These are phyloP conservation scores for Neoitamus cyanurus DNA, from an alignment of 2,888 invertebrate species.

Conservation along the genomic window DNA sequence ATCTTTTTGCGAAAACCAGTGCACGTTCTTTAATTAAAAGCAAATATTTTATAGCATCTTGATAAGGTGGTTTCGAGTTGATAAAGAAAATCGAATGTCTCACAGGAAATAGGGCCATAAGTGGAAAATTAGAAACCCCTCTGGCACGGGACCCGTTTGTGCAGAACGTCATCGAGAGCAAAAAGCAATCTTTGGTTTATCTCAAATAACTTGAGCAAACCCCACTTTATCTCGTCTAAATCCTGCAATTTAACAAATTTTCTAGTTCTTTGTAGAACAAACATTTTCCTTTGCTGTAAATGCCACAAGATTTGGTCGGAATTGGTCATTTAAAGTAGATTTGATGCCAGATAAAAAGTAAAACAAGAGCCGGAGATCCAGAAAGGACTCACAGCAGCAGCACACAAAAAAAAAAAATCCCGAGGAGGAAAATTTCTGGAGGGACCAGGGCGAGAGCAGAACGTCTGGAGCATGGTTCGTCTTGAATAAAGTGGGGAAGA, in stretches of 20 bases:
- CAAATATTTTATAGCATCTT: slow-evolving; percentile 43
- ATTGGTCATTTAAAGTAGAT: slow-evolving; percentile 55
- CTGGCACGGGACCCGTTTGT: slow-evolving; percentile 21
- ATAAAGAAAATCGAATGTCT: slow-evolving; percentile 43
- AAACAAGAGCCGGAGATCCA: slow-evolving; percentile 45
- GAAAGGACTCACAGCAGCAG: slow-evolving; percentile 24
- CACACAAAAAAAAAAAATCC: slow-evolving; percentile 18
- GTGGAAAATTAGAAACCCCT: slow-evolving; percentile 46
- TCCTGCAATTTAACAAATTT: slow-evolving; percentile 54
- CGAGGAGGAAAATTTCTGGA: slow-evolving; percentile 24
- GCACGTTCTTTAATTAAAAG: slow-evolving; percentile 20
- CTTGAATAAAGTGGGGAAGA: slow-evolving; percentile 35
- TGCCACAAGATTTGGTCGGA: slow-evolving; percentile 54
- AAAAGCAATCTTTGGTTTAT: slow-evolving; percentile 52
- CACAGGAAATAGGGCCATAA: slow-evolving; percentile 28
- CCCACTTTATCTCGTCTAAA: slow-evolving; percentile 53
- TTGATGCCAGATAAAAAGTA: slow-evolving; percentile 52
- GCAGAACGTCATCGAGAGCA: slow-evolving; percentile 41
- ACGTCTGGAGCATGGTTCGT: slow-evolving; percentile 31
- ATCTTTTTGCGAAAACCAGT: not conserved
- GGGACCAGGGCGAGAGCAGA: not conserved
- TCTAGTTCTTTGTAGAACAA: slow-evolving; percentile 53
- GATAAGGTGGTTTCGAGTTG: slow-evolving; percentile 10
- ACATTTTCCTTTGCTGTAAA: slow-evolving; percentile 52
- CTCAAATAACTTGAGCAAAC: slow-evolving; percentile 53